Evolutionary conservation across 1,140 invertebrate species (phyloP), one percentile per base, ranked within the genome.

Genomic region (Nymphalis io): DNA sequence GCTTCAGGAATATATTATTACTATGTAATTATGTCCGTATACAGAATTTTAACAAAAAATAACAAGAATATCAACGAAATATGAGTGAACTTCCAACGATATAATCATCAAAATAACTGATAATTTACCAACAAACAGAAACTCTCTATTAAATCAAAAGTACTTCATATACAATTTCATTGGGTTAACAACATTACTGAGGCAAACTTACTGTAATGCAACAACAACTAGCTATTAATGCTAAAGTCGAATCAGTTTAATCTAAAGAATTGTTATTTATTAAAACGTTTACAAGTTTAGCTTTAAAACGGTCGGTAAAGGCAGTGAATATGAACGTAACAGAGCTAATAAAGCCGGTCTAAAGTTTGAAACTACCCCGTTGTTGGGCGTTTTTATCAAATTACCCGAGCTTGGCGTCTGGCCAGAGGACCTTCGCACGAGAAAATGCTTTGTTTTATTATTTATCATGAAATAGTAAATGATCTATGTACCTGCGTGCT

Each of bases 311-410:
- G 40, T 60, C 60, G 53, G 42, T 62, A 63, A 38, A 53, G 60
- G 38, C 65, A 58, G 63, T 70, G 62, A 59, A 42, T 76, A 70
- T 72, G 66, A 62, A 70, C 60, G 63, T 65, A 70, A 65, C 60
- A 66, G 63, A 67, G 46, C 70, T 66, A 66, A 73, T 77, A 70
- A 70, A 72, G 69, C 68, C 64, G 58, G 70, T 68, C 60, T 61
- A 55, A 64, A 75, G 66, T 69, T 71, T 70, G 70, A 46, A 67
- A 72, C 69, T 74, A 74, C 74, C 66, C 57, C 53, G 46, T 72
- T 72, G 67, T 67, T 70, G 66, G 68, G 74, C 66, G 77, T 80
- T 85, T 83, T 83, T 85, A 85, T 85, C 75, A 76, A 83, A 85
- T 84, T 84, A 84, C 76, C 73, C 67, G 59, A 59, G 57, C 63